Evolutionary conservation across 1,140 invertebrate species (phyloP).

Genomic region (Dendrolimus kikuchii): DNA sequence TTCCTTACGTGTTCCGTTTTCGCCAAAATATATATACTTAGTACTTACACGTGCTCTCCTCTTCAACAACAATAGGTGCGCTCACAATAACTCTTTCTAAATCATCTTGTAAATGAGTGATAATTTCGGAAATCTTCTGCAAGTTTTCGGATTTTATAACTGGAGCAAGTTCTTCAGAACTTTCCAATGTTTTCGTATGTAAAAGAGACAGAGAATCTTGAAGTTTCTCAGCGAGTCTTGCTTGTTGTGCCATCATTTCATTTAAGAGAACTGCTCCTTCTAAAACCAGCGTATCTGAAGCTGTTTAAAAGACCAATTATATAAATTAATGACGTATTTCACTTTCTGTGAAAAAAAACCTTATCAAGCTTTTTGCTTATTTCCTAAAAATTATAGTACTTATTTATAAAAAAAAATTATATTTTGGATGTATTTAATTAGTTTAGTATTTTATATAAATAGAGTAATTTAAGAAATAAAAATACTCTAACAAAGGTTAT

Average conservation of each 20-base stretch:
- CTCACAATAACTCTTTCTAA: conserved; percentile 9
- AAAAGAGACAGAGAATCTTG: conserved; percentile 11
- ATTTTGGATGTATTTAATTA: too few species aligned
- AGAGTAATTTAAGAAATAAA: too few species aligned
- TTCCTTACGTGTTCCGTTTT: too few species aligned
- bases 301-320: neutral
- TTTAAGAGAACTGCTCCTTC: neutral
- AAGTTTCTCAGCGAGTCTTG: conserved; percentile 11
- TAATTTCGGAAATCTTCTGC: conserved; percentile 14
- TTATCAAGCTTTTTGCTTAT: too few species aligned
- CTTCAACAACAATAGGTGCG: neutral
- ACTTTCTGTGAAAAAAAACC: too few species aligned
- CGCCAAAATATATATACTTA: too few species aligned
- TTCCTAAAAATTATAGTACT: too few species aligned
- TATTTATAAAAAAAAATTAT: too few species aligned
- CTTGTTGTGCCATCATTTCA: conserved; percentile 8
- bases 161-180: conserved; percentile 10
- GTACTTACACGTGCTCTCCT: neutral
- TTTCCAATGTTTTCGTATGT: conserved; percentile 17
- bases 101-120: conserved; percentile 22
- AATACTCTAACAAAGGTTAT: too few species aligned
- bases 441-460: too few species aligned
- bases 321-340: too few species aligned
- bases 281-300: neutral
- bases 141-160: conserved; percentile 8